Evolutionary conservation across 2,888 invertebrate species (phyloP).

Genomic region (Monochamus alternatus): DNA sequence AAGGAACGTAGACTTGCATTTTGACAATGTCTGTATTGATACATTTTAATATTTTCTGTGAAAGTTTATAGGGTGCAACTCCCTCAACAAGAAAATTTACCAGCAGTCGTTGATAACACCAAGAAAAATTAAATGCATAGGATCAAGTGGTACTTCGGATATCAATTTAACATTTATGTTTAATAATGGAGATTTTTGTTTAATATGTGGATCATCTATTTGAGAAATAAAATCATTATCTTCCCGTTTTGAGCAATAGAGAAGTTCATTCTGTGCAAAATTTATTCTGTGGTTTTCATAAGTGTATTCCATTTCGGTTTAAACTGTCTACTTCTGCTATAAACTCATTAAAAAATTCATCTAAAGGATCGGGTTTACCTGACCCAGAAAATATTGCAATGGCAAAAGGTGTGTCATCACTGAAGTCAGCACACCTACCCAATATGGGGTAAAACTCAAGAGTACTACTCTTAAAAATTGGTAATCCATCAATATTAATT

Average conservation of each 20-base stretch:
- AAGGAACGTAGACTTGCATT: conserved; percentile 23
- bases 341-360: conserved; percentile 40
- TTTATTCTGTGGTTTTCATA: conserved; percentile 29
- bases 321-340: conserved; percentile 39
- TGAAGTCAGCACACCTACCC: conserved; percentile 38
- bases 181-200: conserved; percentile 32
- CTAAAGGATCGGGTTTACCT: conserved; percentile 31
- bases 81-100: conserved; percentile 32
- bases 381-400: conserved; percentile 45
- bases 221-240: conserved; percentile 20
- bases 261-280: conserved; percentile 24
- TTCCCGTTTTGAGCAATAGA: not conserved
- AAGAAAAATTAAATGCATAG: conserved; percentile 46
- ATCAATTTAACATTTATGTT: conserved; percentile 36
- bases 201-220: conserved; percentile 15
- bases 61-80: conserved; percentile 32
- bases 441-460: conserved; percentile 46
- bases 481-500: conserved; percentile 51
- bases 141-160: conserved; percentile 43
- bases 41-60: conserved; percentile 24
- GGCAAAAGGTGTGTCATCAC: conserved; percentile 39
- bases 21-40: conserved; percentile 23
- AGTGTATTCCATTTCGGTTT: conserved; percentile 17
- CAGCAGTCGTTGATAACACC: conserved; percentile 45
- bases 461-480: conserved; percentile 46